A percentile compares a stretch with the other conserved stretches of the same genome.
Conservation (phyloP, 2,888 invertebrate species). For the Aporophyla nigra region DNA sequence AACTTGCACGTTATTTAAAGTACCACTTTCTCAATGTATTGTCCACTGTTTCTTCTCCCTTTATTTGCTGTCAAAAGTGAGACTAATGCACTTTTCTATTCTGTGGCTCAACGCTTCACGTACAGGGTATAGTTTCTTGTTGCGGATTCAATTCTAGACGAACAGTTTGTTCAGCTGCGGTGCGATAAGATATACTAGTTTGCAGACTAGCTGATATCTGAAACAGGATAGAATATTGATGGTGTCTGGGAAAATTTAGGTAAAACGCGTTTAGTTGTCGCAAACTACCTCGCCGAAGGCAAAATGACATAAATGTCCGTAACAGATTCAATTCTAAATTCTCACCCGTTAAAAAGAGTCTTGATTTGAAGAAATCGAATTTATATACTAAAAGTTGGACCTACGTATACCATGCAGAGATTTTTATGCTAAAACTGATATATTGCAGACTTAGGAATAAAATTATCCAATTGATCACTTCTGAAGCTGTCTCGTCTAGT, state of each 20-base stretch:
- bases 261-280: not conserved
- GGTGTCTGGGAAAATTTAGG: not conserved
- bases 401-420: not conserved
- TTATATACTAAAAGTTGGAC: not conserved
- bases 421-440: not conserved
- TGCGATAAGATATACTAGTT: constrained; percentile 55
- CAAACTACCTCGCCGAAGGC: not conserved
- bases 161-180: constrained; percentile 63
- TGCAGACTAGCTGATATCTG: constrained; percentile 40
- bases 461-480: constrained; percentile 22
- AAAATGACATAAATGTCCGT: not conserved
- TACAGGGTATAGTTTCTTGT: constrained; percentile 51
- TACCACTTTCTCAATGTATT: not conserved
- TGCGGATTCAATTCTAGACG: constrained; percentile 63
- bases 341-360: not conserved
- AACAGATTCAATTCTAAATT: not conserved
- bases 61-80: not conserved
- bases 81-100: constrained; percentile 10
- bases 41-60: not conserved
- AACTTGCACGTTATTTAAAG: no score
- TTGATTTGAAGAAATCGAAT: not conserved
- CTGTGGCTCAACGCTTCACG: not conserved
- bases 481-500: constrained; percentile 3
- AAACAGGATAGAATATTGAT: constrained; percentile 38
- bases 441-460: not conserved